Evolutionary conservation across 1,140 invertebrate genomes (phyloP).

Genomic region (Chironomus tepperi): DNA sequence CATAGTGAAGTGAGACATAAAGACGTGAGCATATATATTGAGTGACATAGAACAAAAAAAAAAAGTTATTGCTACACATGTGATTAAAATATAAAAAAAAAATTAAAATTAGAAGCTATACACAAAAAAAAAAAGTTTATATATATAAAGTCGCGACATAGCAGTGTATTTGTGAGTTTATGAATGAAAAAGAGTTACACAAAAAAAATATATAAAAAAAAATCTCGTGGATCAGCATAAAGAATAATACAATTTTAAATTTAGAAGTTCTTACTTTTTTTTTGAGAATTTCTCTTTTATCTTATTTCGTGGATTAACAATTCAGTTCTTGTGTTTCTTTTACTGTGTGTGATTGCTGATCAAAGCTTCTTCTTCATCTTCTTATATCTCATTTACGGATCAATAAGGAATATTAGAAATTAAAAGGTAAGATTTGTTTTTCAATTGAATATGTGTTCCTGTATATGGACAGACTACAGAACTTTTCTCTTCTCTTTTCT

Average conservation of each 20-base stretch:
- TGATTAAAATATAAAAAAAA: not conserved
- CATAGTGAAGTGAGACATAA: not conserved
- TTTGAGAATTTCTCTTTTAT: not conserved
- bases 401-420: not conserved
- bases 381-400: not conserved
- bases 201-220: no score
- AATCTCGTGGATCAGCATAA: conserved; percentile 21
- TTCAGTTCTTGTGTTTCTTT: conserved; percentile 6
- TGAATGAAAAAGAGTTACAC: conserved; percentile 17
- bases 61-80: conserved; percentile 8
- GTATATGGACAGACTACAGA: no score
- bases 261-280: not conserved
- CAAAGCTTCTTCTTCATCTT: not conserved
- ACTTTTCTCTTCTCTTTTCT: no score
- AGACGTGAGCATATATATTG: not conserved
- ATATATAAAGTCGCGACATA: not conserved
- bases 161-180: conserved; percentile 17
- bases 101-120: conserved; percentile 20
- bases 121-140: conserved; percentile 11
- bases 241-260: not conserved
- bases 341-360: not conserved
- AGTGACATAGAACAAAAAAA: conserved; percentile 5
- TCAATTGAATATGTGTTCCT: not conserved
- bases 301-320: conserved; percentile 1
- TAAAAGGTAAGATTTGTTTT: not conserved